Evolutionary conservation across 1,140 invertebrate genomes (phyloP), one percentile per base, ranked within the genome.

Genomic region (Zaprionus capensis): DNA sequence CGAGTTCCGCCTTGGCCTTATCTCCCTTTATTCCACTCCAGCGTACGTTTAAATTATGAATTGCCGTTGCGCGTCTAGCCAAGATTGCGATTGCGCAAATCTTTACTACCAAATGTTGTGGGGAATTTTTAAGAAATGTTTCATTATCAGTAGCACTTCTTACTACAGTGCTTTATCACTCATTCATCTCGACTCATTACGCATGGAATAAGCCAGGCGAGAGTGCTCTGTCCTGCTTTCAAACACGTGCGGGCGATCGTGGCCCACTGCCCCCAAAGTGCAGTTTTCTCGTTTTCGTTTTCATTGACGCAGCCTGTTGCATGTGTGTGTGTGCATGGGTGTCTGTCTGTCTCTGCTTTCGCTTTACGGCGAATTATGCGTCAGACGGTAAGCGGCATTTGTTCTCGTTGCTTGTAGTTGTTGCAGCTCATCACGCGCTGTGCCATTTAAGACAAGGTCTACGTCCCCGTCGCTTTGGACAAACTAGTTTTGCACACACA

Each of bases 401-500:
- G 46, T 51, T 20, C 46, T 49, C 20, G 59, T 57, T 24, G 41
- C 24, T 38, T 46, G 28, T 20, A 15, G 41, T 12, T 46, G n/a
- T 26, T 31, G 36, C 51, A 62, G 57, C 71, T 57, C 79, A 81
- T 81, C 80, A 74, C 74, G 80, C 80, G 80, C 51, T 65, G 46
- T 78, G 80, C 79, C 78, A 81, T 57, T 76, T 75, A 75, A 75
- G 72, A 75, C 72, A 75, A 75, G 72, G 72, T 75, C 72, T 75
- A 71, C 72, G 58, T 70, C 67, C 72, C 72, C 64, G 44, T 81
- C 80, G 66, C 66, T 61, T 59, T 44, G 44, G 15, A 34, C 65
- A 81, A 84, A 84, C 81, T 69, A 56, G 82, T 85, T 85, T 78
- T 67, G 57, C 51, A 26, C 61, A 65, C 31, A 67, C 15, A 46